Percentiles rank a stretch among this genome's conserved stretches.
These are phyloP conservation scores for Puma concolor DNA, from an alignment of 2,113 vertebrate species.

Conservation along the genomic window DNA sequence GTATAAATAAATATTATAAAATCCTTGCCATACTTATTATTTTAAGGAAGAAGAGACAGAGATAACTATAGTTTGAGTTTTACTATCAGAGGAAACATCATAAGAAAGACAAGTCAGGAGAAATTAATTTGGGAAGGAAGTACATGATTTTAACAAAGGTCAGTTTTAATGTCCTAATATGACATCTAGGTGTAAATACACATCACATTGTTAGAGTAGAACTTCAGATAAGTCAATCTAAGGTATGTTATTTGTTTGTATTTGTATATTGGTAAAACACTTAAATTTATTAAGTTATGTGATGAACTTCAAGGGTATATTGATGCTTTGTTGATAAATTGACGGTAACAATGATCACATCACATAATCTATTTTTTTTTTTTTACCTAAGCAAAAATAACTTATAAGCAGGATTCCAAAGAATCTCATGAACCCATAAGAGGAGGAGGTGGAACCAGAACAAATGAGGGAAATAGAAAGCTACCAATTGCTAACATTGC, in stretches of 20 bases:
- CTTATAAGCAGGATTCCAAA: neutral
- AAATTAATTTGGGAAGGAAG: conserved; percentile 5
- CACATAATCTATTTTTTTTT: neutral
- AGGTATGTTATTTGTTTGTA: neutral
- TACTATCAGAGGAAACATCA: neutral
- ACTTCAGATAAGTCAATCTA: neutral
- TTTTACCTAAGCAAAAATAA: conserved; percentile 30
- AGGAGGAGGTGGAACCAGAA: neutral
- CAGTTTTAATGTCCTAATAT: neutral
- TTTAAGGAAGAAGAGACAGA: neutral
- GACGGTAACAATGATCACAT: neutral
- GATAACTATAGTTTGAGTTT: neutral
- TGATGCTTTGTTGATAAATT: neutral
- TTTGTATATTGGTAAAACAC: neutral
- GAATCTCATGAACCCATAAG: neutral
- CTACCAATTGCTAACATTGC: neutral
- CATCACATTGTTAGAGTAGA: neutral
- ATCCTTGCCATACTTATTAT: neutral
- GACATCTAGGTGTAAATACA: neutral
- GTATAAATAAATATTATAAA: neutral
- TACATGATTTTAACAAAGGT: neutral
- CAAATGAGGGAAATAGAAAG: neutral
- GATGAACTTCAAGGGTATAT: neutral
- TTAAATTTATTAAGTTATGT: neutral
- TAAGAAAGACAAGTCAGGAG: neutral